Percentiles rank a stretch among this genome's conserved stretches.
phyloP scores from a whole-genome alignment of 2,113 vertebrate genomes.

The Mustela nigripes region DNA sequence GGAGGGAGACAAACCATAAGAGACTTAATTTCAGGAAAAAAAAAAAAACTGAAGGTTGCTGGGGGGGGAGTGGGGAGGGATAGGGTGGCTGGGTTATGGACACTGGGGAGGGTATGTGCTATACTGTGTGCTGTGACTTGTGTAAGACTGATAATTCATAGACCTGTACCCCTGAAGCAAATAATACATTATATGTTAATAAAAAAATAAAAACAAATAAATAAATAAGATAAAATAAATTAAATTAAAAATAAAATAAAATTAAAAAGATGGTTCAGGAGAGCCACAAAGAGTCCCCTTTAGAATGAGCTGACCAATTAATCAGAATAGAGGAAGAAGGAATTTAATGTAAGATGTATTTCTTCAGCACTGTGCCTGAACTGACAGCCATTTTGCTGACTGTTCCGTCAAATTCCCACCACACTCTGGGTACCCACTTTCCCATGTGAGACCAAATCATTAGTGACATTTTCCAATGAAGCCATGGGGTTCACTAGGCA shows the following conservation, averaged over 20 bases:
- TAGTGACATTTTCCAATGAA: conserved; percentile 74
- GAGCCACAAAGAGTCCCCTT: background rate
- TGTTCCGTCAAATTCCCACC: conserved; percentile 40
- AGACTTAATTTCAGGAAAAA: too few species aligned
- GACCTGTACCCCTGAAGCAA: too few species aligned
- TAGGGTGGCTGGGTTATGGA: too few species aligned
- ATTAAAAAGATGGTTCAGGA: conserved; percentile 11
- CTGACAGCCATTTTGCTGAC: background rate
- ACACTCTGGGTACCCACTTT: conserved; percentile 14
- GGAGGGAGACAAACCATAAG: too few species aligned
- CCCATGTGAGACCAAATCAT: conserved; percentile 68
- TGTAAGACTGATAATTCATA: too few species aligned
- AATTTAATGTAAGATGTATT: conserved; percentile 78
- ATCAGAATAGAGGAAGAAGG: conserved; percentile 42
- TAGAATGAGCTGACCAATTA: rapidly evolving
- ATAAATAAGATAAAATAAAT: background rate
- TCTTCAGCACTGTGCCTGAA: conserved; percentile 54
- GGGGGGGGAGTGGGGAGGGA: too few species aligned
- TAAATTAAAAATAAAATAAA: background rate
- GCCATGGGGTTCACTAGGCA: conserved; percentile 52
- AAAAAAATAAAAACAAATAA: too few species aligned
- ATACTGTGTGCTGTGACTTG: too few species aligned
- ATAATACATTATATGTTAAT: too few species aligned
- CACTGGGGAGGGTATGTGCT: too few species aligned
- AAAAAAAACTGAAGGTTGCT: too few species aligned